These are phyloP conservation scores for Conus canariensis DNA, from an alignment of 2,888 invertebrate genomes.

Conservation along the genomic window DNA sequence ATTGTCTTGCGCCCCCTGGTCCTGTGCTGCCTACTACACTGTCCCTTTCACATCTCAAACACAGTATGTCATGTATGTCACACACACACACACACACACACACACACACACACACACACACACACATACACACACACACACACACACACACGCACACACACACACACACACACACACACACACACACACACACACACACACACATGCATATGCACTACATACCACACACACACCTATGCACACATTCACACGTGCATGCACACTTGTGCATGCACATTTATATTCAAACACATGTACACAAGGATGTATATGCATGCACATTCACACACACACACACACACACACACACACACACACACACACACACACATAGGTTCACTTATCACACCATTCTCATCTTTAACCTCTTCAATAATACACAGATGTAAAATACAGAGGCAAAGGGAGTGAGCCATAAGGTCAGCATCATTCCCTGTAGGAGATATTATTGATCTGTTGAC, in stretches of 20 bases:
- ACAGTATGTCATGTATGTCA: too few species aligned
- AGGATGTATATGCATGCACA: neutral
- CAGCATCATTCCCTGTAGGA: too few species aligned
- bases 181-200: constrained; percentile 11
- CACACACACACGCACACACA: neutral
- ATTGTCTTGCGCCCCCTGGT: too few species aligned
- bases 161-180: neutral
- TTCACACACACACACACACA: neutral
- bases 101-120: constrained; percentile 1
- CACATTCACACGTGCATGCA: neutral
- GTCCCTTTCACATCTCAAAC: too few species aligned
- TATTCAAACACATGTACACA: neutral
- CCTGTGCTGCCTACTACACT: too few species aligned
- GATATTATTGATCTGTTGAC: too few species aligned
- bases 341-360: constrained; percentile 5
- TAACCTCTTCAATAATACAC: too few species aligned
- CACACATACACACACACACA: neutral
- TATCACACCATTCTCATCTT: too few species aligned
- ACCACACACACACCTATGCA: neutral
- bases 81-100: neutral
- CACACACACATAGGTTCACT: neutral
- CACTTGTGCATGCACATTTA: neutral
- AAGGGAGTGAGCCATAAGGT: too few species aligned
- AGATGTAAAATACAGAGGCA: too few species aligned
- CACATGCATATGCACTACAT: neutral